Conservation (phyloP, 1,140 invertebrate species). For the Acromyrmex heyeri region DNA sequence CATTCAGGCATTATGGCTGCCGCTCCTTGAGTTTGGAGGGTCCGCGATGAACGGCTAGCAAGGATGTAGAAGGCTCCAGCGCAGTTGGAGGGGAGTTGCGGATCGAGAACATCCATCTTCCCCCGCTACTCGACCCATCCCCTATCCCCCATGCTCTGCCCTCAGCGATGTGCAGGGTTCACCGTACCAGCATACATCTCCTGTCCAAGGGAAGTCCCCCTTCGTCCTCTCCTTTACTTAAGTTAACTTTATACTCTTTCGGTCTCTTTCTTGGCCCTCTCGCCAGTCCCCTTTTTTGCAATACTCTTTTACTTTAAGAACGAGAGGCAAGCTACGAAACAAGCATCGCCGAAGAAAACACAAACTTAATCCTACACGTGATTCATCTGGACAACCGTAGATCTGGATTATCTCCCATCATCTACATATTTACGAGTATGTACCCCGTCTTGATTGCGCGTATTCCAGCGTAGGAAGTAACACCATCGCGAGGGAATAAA, state of each 20-base stretch:
- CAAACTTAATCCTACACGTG: conserved; percentile 81
- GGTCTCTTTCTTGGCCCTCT: conserved; percentile 50
- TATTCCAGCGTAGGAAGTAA: conserved; percentile 69
- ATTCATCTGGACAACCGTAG: conserved; percentile 78
- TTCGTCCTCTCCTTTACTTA: conserved; percentile 79
- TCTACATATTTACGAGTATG: conserved; percentile 82
- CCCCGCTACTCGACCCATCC: conserved; percentile 75
- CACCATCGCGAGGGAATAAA: conserved; percentile 51
- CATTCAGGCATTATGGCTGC: conserved; percentile 85
- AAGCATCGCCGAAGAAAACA: conserved; percentile 74
- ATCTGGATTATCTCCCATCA: conserved; percentile 83
- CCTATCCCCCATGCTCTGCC: conserved; percentile 75
- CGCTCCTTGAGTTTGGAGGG: conserved; percentile 83
- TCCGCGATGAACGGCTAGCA: conserved; percentile 80
- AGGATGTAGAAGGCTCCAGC: conserved; percentile 70
- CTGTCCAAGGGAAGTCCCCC: conserved; percentile 73
- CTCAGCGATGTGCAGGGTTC: conserved; percentile 79
- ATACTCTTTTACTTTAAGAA: conserved; percentile 26
- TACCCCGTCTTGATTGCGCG: conserved; percentile 76
- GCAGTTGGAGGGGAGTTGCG: conserved; percentile 73
- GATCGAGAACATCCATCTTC: conserved; percentile 86
- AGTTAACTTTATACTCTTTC: conserved; percentile 81
- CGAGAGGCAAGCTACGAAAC: conserved; percentile 67
- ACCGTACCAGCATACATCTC: conserved; percentile 81
- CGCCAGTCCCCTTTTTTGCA: conserved; percentile 36